Evolutionary conservation across 2,888 invertebrate genomes (phyloP).

Genomic region (Andrena fulva): DNA sequence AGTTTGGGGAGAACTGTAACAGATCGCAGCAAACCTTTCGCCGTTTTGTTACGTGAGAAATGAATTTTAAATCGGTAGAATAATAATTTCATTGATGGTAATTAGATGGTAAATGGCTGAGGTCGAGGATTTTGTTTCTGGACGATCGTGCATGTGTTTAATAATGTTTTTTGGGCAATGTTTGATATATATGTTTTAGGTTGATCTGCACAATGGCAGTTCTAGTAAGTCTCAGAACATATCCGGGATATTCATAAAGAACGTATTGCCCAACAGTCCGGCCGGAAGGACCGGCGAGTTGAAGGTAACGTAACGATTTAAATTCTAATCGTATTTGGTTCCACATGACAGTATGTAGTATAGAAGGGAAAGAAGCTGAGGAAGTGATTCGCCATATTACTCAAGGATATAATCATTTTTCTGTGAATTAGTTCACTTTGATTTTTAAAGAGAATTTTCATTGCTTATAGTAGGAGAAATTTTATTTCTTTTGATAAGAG

Average conservation of each 20-base stretch:
- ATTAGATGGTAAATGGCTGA: not conserved
- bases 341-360: not conserved
- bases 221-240: constrained; percentile 90
- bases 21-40: too few species aligned
- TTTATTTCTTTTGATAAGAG: not conserved
- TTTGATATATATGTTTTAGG: constrained; percentile 85
- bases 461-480: not conserved
- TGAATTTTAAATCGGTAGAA: too few species aligned
- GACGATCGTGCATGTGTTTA: not conserved
- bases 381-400: constrained; percentile 1
- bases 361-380: not conserved
- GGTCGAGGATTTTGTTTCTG: not conserved
- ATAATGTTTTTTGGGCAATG: not conserved
- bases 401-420: not conserved
- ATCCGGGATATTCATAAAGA: constrained; percentile 99
- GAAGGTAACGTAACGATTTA: constrained; percentile 87
- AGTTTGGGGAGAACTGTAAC: too few species aligned
- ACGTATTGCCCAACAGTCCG: constrained; percentile 96
- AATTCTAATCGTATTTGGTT: constrained; percentile 16
- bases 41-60: too few species aligned
- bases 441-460: not conserved
- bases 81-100: too few species aligned
- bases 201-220: constrained; percentile 90
- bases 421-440: not conserved
- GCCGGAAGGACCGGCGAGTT: constrained; percentile 95